Conservation (phyloP, 2,113 vertebrate genomes). For the Antennarius striatus region DNA sequence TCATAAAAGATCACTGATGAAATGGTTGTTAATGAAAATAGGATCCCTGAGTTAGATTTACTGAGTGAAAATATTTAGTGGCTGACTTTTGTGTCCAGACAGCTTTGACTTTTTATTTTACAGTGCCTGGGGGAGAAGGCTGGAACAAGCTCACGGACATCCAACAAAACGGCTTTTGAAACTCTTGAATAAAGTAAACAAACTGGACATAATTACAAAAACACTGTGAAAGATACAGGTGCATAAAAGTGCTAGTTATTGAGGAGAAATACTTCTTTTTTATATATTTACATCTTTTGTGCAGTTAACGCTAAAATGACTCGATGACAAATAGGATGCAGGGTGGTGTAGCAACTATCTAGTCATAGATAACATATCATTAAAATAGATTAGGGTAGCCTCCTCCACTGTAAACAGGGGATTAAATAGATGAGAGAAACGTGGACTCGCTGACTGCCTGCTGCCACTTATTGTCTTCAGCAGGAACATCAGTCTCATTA, state of each 20-base stretch:
- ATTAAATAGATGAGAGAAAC: constrained; percentile 32
- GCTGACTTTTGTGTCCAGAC: constrained; percentile 42
- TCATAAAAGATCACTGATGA: not conserved
- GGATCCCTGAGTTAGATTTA: constrained; percentile 69
- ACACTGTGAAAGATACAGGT: constrained; percentile 30
- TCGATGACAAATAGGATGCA: constrained; percentile 11
- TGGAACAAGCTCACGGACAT: constrained; percentile 22
- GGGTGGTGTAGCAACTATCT: constrained; percentile 10
- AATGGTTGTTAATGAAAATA: constrained; percentile 28
- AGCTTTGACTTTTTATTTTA: constrained; percentile 27
- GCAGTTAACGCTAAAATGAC: constrained; percentile 43
- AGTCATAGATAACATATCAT: constrained; percentile 45
- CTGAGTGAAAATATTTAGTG: constrained; percentile 43
- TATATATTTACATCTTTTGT: constrained; percentile 66
- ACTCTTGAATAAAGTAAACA: constrained; percentile 51
- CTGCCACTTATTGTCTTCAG: constrained; percentile 73
- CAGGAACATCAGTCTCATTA: constrained; percentile 54
- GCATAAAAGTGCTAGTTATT: constrained; percentile 76
- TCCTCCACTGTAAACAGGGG: constrained; percentile 63
- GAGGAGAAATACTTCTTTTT: constrained; percentile 59
- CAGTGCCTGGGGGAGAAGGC: constrained; percentile 15
- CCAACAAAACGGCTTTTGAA: constrained; percentile 1
- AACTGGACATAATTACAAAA: constrained; percentile 58
- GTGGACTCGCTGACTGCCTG: constrained; percentile 36
- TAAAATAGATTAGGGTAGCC: constrained; percentile 16